Percentiles rank a stretch among this genome's conserved stretches.
Conservation (phyloP, 2,888 invertebrate species). For the Clanis bilineata region DNA sequence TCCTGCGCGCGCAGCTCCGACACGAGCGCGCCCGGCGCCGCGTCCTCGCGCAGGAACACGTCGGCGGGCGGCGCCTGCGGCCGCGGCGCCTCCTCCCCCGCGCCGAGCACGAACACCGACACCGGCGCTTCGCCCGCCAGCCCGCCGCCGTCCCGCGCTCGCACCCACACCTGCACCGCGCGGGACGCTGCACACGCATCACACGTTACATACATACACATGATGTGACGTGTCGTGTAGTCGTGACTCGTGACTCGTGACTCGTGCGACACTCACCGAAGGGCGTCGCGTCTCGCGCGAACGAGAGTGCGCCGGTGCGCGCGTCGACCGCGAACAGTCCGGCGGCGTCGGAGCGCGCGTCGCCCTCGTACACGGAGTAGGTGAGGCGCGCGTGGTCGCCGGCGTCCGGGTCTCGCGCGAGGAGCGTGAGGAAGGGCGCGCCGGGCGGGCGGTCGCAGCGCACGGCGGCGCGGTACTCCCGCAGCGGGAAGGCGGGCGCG, state of each 20-base stretch:
- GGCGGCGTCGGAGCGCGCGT: constrained; percentile 73
- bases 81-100: constrained; percentile 86
- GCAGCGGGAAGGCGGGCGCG: constrained; percentile 87
- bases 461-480: constrained; percentile 89
- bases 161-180: constrained; percentile 93
- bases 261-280: constrained; percentile 52
- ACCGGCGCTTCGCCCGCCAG: constrained; percentile 92
- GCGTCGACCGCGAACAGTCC: constrained; percentile 89
- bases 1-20: constrained; percentile 49
- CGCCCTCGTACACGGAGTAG: constrained; percentile 89
- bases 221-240: too few relatives aligned
- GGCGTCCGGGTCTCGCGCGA: constrained; percentile 90
- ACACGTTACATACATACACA: constrained; percentile 34
- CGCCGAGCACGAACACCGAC: constrained; percentile 88
- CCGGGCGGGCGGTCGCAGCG: constrained; percentile 69
- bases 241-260: background rate
- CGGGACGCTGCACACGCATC: constrained; percentile 85
- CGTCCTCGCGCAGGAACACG: constrained; percentile 90
- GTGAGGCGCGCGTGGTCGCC: constrained; percentile 86
- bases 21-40: constrained; percentile 74
- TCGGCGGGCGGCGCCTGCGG: constrained; percentile 89
- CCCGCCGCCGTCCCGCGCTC: constrained; percentile 92
- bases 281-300: constrained; percentile 83
- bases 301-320: constrained; percentile 87
- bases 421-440: constrained; percentile 60